Evolutionary conservation across 2,113 vertebrate species (phyloP), one percentile per base, ranked within the genome.

Genomic region (Thymallus thymallus): DNA sequence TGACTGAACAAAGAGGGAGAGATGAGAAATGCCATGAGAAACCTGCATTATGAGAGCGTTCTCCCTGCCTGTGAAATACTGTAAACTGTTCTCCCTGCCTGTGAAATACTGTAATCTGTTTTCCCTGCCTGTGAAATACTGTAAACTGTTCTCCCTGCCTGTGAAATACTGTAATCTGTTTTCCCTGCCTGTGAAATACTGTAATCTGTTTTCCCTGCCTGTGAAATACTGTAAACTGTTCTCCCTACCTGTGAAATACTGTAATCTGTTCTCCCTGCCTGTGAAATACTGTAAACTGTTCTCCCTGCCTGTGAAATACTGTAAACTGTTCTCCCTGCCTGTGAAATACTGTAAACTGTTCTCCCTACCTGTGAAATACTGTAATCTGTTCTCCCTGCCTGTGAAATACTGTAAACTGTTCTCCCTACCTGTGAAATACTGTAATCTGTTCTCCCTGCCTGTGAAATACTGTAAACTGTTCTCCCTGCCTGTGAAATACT

Each of bases 1-100:
- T 77, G 83, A 81, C 67, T 69, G 71, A 60, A 58, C 20, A 23
- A 58, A 65, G 30, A 81, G 75, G 80, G 82, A 84, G 73, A 64
- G 26, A 74, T n/a, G 51, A 41, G 72, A 48, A 68, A 69, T 61
- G 73, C 80, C 80, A 56, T 5, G 77, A 75, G 48, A 30, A 82
- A 76, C 13, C 30, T 4, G 3, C 35, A 24, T 23, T 24, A 45
- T 6, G 70, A 73, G 29, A 62, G 68, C 78, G 16, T 72, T 79
- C 73, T 76, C 26, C n/a, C 71, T 76, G 26, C 18, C 29, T 64
- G 70, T 80, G 77, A 75, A 76, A 63, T 41, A 69, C 72, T n/a
- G 72, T 69, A 65, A 46, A 69, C 71, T 77, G n/a, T 72, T 79
- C 73, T 76, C 26, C n/a, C 71, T 76, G 26, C 18, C 29, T 64